A percentile compares a stretch with the other conserved stretches of the same genome.
phyloP scores from a whole-genome alignment of 2,888 invertebrate species.

The Tetanocera ferruginea region DNA sequence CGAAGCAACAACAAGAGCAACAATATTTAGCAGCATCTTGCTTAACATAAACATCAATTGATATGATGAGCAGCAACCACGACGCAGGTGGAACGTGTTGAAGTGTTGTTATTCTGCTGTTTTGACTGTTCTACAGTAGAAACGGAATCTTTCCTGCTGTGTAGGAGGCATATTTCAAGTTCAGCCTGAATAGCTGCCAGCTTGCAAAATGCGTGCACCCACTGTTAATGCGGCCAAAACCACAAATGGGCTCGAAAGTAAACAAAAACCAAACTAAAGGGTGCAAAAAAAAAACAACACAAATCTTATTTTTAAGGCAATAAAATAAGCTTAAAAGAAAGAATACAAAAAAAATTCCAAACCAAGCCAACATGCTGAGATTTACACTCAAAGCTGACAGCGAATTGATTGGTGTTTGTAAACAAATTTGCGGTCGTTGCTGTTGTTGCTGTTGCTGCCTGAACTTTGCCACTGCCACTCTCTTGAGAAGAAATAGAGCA shows the following conservation, averaged over 20 bases:
- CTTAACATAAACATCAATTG: background rate
- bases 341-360: background rate
- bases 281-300: background rate
- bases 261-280: background rate
- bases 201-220: background rate
- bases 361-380: background rate
- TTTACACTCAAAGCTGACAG: constrained; percentile 22
- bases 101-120: background rate
- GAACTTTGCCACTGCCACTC: background rate
- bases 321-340: background rate
- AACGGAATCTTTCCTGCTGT: background rate
- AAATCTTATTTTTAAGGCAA: background rate
- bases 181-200: background rate
- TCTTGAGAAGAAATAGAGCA: background rate
- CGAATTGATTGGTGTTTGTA: constrained; percentile 35
- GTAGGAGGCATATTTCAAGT: background rate
- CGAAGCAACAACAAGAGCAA: background rate
- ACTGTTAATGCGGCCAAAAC: background rate
- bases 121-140: background rate
- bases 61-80: background rate
- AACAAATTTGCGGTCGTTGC: constrained; percentile 29
- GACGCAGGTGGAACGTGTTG: background rate
- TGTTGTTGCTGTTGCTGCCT: background rate
- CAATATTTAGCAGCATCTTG: background rate
- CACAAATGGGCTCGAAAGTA: background rate